Conservation (phyloP, 30 jellyfish, hydroid and myxozoan species). For the Hydra vulgaris region DNA sequence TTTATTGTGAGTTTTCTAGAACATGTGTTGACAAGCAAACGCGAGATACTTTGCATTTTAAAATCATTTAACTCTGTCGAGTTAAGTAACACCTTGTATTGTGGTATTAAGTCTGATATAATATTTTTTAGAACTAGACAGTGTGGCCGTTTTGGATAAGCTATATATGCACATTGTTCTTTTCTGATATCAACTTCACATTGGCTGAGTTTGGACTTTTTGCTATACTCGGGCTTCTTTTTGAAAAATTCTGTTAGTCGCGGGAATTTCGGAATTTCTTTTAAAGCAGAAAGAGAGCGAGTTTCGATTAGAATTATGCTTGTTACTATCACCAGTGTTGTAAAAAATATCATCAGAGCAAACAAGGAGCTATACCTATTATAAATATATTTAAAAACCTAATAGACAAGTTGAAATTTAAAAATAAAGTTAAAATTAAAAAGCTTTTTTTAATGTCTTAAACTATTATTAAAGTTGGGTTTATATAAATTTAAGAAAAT, state of each 20-base stretch:
- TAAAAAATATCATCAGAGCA: neutral
- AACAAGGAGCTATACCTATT: neutral
- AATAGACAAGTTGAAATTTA: neutral
- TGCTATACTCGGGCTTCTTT: slow-evolving; percentile 6
- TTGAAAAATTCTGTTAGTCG: slow-evolving; percentile 14
- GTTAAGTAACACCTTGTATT: slow-evolving; percentile 32
- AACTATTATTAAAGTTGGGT: too few relatives aligned
- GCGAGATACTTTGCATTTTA: slow-evolving; percentile 38
- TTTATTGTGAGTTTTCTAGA: slow-evolving; percentile 60
- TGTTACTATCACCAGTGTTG: neutral
- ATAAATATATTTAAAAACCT: neutral
- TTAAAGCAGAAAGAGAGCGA: neutral
- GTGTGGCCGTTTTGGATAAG: slow-evolving; percentile 56
- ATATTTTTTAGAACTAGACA: slow-evolving; percentile 58
- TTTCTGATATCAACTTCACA: slow-evolving; percentile 54
- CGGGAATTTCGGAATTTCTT: slow-evolving; percentile 3
- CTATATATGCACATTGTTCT: slow-evolving; percentile 68
- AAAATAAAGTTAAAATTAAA: too few relatives aligned
- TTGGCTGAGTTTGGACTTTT: slow-evolving; percentile 14
- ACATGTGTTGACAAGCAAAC: slow-evolving; percentile 67
- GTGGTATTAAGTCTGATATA: slow-evolving; percentile 48
- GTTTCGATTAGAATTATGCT: neutral
- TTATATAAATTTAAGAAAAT: too few relatives aligned
- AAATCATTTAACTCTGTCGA: slow-evolving; percentile 39
- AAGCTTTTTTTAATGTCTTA: too few relatives aligned